Conservation (phyloP, 2,888 invertebrate genomes). For the Nomada flava region DNA sequence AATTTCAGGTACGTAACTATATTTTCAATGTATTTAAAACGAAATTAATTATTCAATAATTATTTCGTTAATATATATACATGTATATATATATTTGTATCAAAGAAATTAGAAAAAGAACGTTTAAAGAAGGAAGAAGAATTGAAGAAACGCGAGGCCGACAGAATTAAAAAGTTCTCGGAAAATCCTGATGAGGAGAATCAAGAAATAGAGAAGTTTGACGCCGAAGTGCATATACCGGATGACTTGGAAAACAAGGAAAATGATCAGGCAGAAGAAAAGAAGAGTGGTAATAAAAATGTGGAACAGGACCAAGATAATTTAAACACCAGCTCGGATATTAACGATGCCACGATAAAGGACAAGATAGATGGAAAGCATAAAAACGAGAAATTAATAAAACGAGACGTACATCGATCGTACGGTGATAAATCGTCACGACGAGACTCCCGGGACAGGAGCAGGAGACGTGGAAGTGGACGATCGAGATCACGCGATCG, state of each 20-base stretch:
- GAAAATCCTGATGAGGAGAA: slow-evolving; percentile 82
- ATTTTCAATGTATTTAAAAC: neutral
- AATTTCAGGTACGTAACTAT: slow-evolving; percentile 88
- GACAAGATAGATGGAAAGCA: slow-evolving; percentile 64
- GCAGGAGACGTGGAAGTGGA: slow-evolving; percentile 71
- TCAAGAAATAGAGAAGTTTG: slow-evolving; percentile 60
- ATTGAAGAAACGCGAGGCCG: slow-evolving; percentile 86
- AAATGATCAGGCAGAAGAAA: slow-evolving; percentile 68
- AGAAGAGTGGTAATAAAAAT: slow-evolving; percentile 46
- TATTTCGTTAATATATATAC: neutral
- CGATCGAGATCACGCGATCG: slow-evolving; percentile 79
- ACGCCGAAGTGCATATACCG: slow-evolving; percentile 53
- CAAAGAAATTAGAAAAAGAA: slow-evolving; percentile 78
- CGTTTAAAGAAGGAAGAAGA: slow-evolving; percentile 87
- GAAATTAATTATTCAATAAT: neutral
- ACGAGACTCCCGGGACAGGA: slow-evolving; percentile 76
- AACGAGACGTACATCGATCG: slow-evolving; percentile 71
- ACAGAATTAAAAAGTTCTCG: slow-evolving; percentile 85
- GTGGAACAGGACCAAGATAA: slow-evolving; percentile 60
- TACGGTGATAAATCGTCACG: slow-evolving; percentile 70
- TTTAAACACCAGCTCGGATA: slow-evolving; percentile 64
- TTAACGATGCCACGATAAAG: slow-evolving; percentile 65
- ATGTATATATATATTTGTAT: slow-evolving; percentile 13
- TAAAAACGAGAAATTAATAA: slow-evolving; percentile 59
- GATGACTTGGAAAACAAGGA: slow-evolving; percentile 70